Evolutionary conservation across 2,888 invertebrate species (phyloP), one percentile per base, ranked within the genome.

Genomic region (Horisme vitalbata): DNA sequence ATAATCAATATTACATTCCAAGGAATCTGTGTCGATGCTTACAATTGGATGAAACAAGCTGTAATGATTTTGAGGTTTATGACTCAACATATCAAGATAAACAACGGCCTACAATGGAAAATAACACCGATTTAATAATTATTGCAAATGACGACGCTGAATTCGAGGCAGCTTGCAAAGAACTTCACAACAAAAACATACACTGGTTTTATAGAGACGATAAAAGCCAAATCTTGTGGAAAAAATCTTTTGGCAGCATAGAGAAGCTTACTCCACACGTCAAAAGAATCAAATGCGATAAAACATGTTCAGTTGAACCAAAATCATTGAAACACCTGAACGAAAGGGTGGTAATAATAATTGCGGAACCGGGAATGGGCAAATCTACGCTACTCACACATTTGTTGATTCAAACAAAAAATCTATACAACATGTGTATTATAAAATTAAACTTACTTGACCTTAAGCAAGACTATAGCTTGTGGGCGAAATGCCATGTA

Each of bases 321-420:
- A n/a, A 27, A 10, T 15, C 31, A 5, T 11, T 44, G 9, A 8
- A 44, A 1, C 24, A 44, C 6, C 52, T 20, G 13, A 44, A 10
- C 7, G 56, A 63, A 13, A 55, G 48, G 33, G 31, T 54, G 3
- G 51, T 63, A 0, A 47, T 63, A 34, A 37, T 63, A 30, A 59
- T 41, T 21, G 60, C 47, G 9, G 60, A 45, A 14, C 52, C 63
- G 2, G 63, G 63, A 3, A 63, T 63, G 60, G 63, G 63, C 0
- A 63, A 63, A 52, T 63, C 63, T 31, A 55, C 53, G 8, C 37
- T 63, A 14, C 24, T 63, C 4, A 58, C 47, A 13, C 55, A 61
- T 45, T 51, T 63, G 34, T 52, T 59, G 12, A 41, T 57, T 12
- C 41, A 49, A 35, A 60, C 62, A 0, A 63, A 62, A 55, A 12